Percentiles rank a stretch among this genome's conserved stretches.
Conservation (phyloP, 2,113 vertebrate genomes). For the Phalacrocorax pelagicus region DNA sequence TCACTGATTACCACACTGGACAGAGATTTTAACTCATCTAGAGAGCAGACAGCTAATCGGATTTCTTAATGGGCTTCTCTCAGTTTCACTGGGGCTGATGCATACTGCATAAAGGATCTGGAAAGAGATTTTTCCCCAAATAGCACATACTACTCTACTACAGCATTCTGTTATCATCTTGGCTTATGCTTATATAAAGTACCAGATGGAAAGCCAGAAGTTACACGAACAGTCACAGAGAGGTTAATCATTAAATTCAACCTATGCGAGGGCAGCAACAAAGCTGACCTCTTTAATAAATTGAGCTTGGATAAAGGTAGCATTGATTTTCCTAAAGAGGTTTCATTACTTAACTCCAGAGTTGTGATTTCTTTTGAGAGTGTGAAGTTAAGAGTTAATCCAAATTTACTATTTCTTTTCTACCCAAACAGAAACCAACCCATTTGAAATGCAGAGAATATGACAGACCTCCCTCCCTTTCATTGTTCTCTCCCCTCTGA, state of each 20-base stretch:
- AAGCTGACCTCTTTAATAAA: conserved; percentile 28
- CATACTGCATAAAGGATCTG: background rate
- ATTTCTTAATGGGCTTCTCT: conserved; percentile 34
- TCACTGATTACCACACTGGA: background rate
- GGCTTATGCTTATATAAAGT: background rate
- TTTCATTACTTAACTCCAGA: conserved; percentile 23
- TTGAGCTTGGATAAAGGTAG: background rate
- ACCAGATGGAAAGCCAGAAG: background rate
- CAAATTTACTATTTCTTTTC: background rate
- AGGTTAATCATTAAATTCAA: conserved; percentile 45
- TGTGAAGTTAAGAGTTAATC: background rate
- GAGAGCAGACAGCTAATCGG: background rate
- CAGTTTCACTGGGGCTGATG: background rate
- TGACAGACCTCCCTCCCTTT: background rate
- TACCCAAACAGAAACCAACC: background rate
- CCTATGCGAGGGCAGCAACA: background rate
- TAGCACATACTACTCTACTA: background rate
- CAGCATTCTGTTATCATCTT: background rate
- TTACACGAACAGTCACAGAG: background rate
- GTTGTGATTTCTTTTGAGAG: conserved; percentile 3
- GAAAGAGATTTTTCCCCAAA: background rate
- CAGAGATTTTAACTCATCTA: conserved; percentile 17
- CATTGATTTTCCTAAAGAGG: conserved; percentile 29
- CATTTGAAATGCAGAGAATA: background rate
- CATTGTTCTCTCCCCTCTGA: background rate